Evolutionary conservation across 64 coral and sea anemone species (phyloP).

Genomic region (Acropora yongei): DNA sequence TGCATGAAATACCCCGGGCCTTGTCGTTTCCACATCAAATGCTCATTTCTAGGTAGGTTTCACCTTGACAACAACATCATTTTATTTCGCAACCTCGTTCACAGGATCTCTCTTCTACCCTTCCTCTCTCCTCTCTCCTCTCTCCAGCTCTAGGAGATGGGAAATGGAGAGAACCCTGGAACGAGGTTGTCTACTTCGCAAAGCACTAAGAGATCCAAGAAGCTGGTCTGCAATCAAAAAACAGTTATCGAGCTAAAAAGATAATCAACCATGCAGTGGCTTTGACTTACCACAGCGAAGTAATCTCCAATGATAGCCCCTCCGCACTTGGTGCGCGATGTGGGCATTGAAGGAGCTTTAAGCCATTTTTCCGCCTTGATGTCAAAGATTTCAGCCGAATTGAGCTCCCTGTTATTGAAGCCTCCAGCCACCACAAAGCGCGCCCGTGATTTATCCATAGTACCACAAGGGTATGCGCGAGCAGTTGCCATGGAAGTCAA

Average conservation of each 20-base stretch:
- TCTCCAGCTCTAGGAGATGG: too few species aligned
- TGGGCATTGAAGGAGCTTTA: constrained; percentile 56
- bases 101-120: too few species aligned
- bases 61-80: too few species aligned
- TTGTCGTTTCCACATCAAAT: too few species aligned
- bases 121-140: too few species aligned
- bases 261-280: not conserved
- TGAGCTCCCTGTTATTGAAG: constrained; percentile 53
- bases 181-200: too few species aligned
- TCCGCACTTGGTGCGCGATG: constrained; percentile 53
- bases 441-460: constrained; percentile 53
- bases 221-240: not conserved
- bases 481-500: constrained; percentile 46
- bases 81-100: too few species aligned
- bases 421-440: constrained; percentile 72
- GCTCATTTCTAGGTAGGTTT: too few species aligned
- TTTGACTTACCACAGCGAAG: constrained; percentile 76
- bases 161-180: too few species aligned
- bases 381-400: constrained; percentile 62
- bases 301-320: constrained; percentile 59
- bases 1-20: too few species aligned
- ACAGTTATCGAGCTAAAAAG: not conserved
- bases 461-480: constrained; percentile 57
- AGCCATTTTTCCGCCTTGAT: constrained; percentile 70
- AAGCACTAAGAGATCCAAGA: too few species aligned